Base-by-base conservation (phyloP, 2,888 invertebrate genomes). In the Listrodromus nycthemerus region DNA sequence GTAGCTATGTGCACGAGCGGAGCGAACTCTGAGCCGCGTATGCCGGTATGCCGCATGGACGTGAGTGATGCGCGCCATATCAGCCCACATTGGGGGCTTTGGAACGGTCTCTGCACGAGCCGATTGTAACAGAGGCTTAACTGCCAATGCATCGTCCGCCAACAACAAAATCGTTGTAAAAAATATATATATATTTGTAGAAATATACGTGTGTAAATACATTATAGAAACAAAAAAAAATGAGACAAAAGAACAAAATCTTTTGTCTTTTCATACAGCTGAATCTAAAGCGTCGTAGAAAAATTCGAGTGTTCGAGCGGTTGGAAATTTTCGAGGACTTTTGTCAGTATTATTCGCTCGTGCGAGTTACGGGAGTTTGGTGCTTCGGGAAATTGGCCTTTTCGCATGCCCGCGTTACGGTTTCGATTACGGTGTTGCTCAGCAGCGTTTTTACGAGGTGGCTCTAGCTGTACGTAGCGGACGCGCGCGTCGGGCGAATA, bases 51-150 rank as follows among this genome's bases (percentile, higher is more conserved):
- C 45, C 67, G 52, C 30, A 67, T 55, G 27, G 21, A 66, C 48
- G 52, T 37, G 71, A 75, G 48, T 50, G 74, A 83, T 50, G 33
- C 70, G 66, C 37, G 79, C 10, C 21, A 55, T 80, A 70, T 52
- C 55, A 37, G 45, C 52, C 71, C 73, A 37, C 65, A 58, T 69
- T 67, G 77, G 78, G 85, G 85, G 89, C 85, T 85, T 6, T 4
- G 30, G 30, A 30, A n/a, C n/a, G n/a, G n/a, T n/a, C n/a, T n/a
- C n/a, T n/a, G n/a, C n/a, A n/a, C n/a, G n/a, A n/a, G n/a, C n/a
- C n/a, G n/a, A n/a, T 89, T 88, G 77, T 87, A 50, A 83, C 86
- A 83, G 86, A 87, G 86, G 24, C 24, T 55, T 19, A 0, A 21
- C 24, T 21, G 8, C 19, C 8, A 3, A 21, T 55, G 19, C 19